Conservation (phyloP, 2,888 invertebrate genomes). For the Catocala fraxini region DNA sequence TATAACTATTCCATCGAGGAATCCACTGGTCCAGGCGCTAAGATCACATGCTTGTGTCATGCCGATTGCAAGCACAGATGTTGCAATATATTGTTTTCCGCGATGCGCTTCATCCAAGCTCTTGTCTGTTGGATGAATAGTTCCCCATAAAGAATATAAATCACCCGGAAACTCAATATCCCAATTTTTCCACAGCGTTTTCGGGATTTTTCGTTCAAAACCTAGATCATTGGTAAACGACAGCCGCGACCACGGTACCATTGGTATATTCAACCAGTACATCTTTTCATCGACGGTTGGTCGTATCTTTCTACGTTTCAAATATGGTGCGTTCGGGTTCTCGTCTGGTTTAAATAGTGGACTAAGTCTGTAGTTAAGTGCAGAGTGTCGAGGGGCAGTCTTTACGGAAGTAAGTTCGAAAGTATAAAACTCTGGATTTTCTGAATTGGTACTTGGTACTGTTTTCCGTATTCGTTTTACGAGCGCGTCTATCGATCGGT, state of each 20-base stretch:
- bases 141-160: constrained; percentile 90
- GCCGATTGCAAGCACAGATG: constrained; percentile 87
- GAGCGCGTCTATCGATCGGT: constrained; percentile 69
- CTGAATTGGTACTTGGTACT: constrained; percentile 50
- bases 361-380: constrained; percentile 77
- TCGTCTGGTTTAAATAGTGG: constrained; percentile 78
- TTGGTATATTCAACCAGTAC: constrained; percentile 80
- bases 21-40: constrained; percentile 89
- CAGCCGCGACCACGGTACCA: constrained; percentile 79
- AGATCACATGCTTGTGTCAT: constrained; percentile 88
- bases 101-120: constrained; percentile 85
- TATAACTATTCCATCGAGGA: constrained; percentile 89
- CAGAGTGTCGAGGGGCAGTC: constrained; percentile 81
- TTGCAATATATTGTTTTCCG: constrained; percentile 89
- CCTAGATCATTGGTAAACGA: constrained; percentile 73
- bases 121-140: constrained; percentile 88
- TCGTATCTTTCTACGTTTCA: constrained; percentile 65
- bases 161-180: constrained; percentile 90
- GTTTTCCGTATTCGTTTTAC: constrained; percentile 67
- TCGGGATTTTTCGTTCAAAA: constrained; percentile 68
- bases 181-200: constrained; percentile 89
- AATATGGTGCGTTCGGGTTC: constrained; percentile 73
- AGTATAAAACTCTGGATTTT: constrained; percentile 84
- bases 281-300: constrained; percentile 81
- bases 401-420: constrained; percentile 87